Percentiles rank a stretch among this genome's conserved stretches.
These are phyloP conservation scores for Taeniopygia guttata DNA, from an alignment of 2,797 vertebrate species.

Conservation along the genomic window DNA sequence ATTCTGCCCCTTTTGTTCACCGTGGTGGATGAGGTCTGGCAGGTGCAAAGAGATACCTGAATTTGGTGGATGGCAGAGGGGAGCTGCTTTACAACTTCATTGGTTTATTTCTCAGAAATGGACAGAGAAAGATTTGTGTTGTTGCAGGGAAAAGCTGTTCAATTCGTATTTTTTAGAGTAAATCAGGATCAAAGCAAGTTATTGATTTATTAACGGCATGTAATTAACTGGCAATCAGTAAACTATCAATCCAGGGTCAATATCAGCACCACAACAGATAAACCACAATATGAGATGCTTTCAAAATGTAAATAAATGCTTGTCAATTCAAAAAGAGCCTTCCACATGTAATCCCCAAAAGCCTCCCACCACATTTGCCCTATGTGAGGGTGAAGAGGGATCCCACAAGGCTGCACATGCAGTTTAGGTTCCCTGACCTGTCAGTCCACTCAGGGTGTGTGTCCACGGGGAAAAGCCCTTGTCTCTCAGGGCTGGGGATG, in stretches of 20 bases:
- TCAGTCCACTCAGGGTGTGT: accelerated
- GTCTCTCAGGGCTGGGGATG: not conserved
- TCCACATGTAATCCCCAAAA: not conserved
- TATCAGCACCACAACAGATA: not conserved
- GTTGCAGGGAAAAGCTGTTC: not conserved
- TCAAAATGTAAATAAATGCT: not conserved
- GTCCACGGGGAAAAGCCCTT: not conserved
- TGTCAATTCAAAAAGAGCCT: not conserved
- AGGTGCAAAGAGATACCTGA: not conserved
- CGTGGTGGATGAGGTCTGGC: accelerated
- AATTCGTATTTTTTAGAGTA: not conserved
- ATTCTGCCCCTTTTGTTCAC: not conserved
- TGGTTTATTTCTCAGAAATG: not conserved
- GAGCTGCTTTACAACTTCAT: not conserved
- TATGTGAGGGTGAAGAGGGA: not conserved
- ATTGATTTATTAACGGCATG: not conserved
- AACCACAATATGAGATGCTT: not conserved
- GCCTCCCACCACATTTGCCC: not conserved
- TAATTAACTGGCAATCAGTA: constrained; percentile 29
- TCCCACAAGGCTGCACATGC: accelerated
- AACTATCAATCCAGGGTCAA: not conserved
- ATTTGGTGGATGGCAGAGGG: not conserved
- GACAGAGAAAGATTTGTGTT: not conserved
- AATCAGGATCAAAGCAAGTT: constrained; percentile 4
- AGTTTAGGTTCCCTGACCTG: accelerated